These are phyloP conservation scores for Drosophila atroscutellata DNA, from an alignment of 2,888 invertebrate genomes.

Conservation along the genomic window DNA sequence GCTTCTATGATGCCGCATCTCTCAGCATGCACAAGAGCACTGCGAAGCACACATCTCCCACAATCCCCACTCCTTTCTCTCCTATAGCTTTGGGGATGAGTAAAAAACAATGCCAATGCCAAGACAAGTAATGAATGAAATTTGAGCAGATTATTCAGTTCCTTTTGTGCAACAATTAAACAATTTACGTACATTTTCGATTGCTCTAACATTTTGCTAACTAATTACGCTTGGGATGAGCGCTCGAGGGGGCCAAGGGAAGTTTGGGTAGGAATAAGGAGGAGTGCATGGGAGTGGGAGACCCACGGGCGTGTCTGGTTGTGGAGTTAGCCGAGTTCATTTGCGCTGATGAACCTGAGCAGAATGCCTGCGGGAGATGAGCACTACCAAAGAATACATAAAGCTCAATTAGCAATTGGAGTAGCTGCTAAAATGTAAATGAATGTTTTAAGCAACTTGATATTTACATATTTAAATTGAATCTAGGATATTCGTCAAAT, in stretches of 20 bases:
- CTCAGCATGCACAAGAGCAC: conserved; percentile 30
- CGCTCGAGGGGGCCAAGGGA: not conserved
- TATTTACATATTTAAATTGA: not conserved
- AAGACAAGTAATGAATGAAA: conserved; percentile 72
- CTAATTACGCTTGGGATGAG: conserved; percentile 65
- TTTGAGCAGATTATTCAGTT: conserved; percentile 76
- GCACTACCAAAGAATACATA: conserved; percentile 44
- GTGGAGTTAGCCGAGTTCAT: conserved; percentile 49
- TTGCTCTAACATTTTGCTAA: conserved; percentile 70
- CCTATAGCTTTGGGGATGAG: not conserved
- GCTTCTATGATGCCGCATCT: conserved; percentile 63
- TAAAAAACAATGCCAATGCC: conserved; percentile 30
- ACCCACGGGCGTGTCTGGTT: conserved; percentile 11
- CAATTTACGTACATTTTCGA: conserved; percentile 74
- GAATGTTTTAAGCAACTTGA: not conserved
- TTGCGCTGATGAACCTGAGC: conserved; percentile 58
- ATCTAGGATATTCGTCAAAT: not conserved
- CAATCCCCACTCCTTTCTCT: not conserved
- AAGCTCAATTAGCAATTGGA: conserved; percentile 46
- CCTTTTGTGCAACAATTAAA: conserved; percentile 76
- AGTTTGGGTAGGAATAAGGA: not conserved
- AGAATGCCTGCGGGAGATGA: conserved; percentile 36
- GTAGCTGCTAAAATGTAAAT: conserved; percentile 8
- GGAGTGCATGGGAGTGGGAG: not conserved
- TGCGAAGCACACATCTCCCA: conserved; percentile 7